Base-by-base conservation (phyloP, 2,113 vertebrate species). In the Hymenochirus boettgeri region DNA sequence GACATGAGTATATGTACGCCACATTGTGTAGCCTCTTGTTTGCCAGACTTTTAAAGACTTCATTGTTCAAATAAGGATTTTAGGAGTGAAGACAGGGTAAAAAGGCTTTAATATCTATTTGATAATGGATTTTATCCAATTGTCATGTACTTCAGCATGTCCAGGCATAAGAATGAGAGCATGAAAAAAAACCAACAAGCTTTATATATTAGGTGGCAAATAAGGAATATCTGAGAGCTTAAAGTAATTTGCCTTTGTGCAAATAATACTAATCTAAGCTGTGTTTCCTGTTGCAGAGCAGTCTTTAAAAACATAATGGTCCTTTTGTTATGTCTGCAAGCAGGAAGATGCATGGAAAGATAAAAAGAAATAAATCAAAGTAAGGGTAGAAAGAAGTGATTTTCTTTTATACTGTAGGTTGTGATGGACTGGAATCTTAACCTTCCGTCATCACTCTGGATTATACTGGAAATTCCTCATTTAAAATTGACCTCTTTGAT, bases 41-140 rank as follows among this genome's bases (percentile, higher is more conserved):
- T 82, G 82, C 69, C 26, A 70, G 65, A 77, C 57, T 65, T 63
- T 31, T 25, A 77, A 81, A 81, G 27, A n/a, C 78, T 77, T 78
- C 70, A 79, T 76, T 73, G 61, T 62, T 57, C 72, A 78, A 47
- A 80, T 77, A 86, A 80, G 82, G 75, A 60, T 65, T 75, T 83
- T 76, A 71, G 62, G 21, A 61, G 65, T 63, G 75, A 81, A 73
- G 77, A 82, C 76, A 81, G 74, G 61, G 69, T 82, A 78, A 75
- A 73, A 83, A 83, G 74, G 81, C 81, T 77, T 59, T 64, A 70
- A 70, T 75, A 76, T 85, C 83, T 82, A 72, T 81, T 82, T 75
- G 78, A 80, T 83, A 86, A 86, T 85, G 79, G 83, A 82, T 85
- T 83, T 76, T 60, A 72, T 61, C 82, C 76, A 73, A 79, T 80